Conservation (phyloP, 2,888 invertebrate genomes). For the Antitype chi region DNA sequence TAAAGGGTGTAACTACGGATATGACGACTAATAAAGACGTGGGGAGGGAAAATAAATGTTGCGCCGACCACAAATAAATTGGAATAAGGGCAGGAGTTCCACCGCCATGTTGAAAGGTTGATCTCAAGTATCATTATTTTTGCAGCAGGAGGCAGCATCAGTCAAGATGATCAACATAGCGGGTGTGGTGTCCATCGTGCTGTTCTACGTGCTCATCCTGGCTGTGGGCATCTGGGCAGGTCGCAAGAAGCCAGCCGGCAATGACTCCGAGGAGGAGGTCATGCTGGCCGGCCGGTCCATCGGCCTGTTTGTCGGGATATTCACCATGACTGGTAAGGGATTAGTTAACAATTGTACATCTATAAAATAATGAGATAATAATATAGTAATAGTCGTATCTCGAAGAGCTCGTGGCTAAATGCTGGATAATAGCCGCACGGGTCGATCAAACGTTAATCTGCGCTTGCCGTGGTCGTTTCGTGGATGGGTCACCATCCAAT, state of each 20-base stretch:
- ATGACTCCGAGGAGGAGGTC: slow-evolving; percentile 98
- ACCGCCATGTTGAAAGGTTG: not conserved
- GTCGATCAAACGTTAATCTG: too few species aligned
- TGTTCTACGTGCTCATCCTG: slow-evolving; percentile 99
- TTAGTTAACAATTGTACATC: not conserved
- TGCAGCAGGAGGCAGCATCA: slow-evolving; percentile 59
- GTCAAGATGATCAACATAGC: slow-evolving; percentile 96
- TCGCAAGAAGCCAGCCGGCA: slow-evolving; percentile 96
- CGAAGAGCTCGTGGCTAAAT: not conserved
- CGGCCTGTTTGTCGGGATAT: slow-evolving; percentile 98
- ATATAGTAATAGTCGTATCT: not conserved
- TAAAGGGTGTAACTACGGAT: too few species aligned
- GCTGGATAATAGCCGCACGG: too few species aligned
- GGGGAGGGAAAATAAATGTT: too few species aligned
- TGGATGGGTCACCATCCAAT: not conserved
- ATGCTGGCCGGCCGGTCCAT: slow-evolving; percentile 99
- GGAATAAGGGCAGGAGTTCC: too few species aligned
- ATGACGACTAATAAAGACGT: too few species aligned
- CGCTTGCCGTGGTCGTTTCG: not conserved
- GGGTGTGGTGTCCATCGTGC: slow-evolving; percentile 97
- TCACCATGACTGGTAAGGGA: slow-evolving; percentile 98
- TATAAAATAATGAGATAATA: not conserved
- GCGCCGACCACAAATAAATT: too few species aligned
- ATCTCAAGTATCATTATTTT: not conserved
- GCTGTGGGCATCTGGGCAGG: slow-evolving; percentile 99